Percentiles rank a stretch among this genome's conserved stretches.
These are phyloP conservation scores for Euplagia quadripunctaria DNA, from an alignment of 2,888 invertebrate species.

Conservation along the genomic window DNA sequence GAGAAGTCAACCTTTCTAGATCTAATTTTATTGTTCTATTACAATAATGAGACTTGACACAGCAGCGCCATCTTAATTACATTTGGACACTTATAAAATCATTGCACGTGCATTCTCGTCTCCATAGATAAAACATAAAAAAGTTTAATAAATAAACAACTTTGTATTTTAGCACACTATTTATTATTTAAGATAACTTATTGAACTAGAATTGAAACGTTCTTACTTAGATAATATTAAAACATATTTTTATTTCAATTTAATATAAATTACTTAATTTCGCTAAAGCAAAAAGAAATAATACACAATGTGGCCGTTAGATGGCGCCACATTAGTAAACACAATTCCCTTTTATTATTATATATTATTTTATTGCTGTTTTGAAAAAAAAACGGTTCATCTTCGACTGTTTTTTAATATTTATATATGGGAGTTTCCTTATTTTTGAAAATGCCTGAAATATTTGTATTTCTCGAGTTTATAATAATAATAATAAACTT, in stretches of 20 bases:
- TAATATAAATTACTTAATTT: neutral
- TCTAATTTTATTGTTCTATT: no score
- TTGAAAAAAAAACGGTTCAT: neutral
- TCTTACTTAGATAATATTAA: conserved; percentile 15
- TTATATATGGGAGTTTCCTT: no score
- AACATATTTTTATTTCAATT: conserved; percentile 4
- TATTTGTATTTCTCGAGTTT: no score
- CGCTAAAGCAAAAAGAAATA: neutral
- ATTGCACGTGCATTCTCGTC: no score
- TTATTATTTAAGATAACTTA: conserved; percentile 26
- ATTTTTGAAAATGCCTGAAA: no score
- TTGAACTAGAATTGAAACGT: conserved; percentile 32
- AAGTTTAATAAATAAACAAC: conserved; percentile 15
- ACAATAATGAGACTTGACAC: no score
- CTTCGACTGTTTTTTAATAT: neutral
- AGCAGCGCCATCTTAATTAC: no score
- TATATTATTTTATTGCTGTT: neutral
- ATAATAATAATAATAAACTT: no score
- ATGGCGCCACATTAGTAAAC: conserved; percentile 8
- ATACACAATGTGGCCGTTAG: neutral
- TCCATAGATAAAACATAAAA: neutral
- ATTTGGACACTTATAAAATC: neutral
- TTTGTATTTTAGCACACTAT: conserved; percentile 17
- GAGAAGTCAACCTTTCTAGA: no score
- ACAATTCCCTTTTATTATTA: neutral